phyloP scores from a whole-genome alignment of 1,140 invertebrate species.

The Euura saliciscinereae region DNA sequence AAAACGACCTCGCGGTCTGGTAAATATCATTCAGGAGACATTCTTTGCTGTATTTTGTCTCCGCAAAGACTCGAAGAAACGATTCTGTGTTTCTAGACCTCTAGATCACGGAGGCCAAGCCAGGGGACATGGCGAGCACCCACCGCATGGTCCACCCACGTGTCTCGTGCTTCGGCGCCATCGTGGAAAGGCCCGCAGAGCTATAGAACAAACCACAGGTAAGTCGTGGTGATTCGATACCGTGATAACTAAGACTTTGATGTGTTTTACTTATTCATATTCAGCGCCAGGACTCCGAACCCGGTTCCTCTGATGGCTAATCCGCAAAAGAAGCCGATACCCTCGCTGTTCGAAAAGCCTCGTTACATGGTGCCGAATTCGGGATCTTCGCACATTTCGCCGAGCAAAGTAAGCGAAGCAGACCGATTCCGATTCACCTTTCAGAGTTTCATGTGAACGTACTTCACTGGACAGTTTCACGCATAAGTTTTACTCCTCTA shows the following conservation, averaged over 20 bases:
- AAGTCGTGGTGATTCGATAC: too few species aligned
- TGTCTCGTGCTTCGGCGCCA: too few species aligned
- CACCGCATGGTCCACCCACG: not conserved
- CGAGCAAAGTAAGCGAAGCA: constrained; percentile 7
- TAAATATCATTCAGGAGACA: constrained; percentile 23
- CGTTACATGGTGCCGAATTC: not conserved
- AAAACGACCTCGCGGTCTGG: constrained; percentile 50
- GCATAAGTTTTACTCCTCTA: not conserved
- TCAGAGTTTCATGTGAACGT: too few species aligned
- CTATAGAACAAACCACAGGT: too few species aligned
- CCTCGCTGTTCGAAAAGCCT: not conserved
- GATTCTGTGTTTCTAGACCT: not conserved
- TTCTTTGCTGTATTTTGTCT: not conserved
- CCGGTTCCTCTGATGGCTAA: not conserved
- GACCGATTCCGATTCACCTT: not conserved
- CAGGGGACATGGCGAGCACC: not conserved
- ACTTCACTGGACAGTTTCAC: not conserved
- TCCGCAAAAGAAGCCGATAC: not conserved
- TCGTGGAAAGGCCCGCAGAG: too few species aligned
- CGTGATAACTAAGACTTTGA: too few species aligned
- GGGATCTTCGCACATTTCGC: not conserved
- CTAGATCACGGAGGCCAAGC: not conserved
- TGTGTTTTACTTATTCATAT: not conserved
- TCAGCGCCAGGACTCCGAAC: not conserved
- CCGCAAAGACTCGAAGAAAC: not conserved